Evolutionary conservation across 2,888 invertebrate genomes (phyloP).

Genomic region (Caenorhabditis sp.): DNA sequence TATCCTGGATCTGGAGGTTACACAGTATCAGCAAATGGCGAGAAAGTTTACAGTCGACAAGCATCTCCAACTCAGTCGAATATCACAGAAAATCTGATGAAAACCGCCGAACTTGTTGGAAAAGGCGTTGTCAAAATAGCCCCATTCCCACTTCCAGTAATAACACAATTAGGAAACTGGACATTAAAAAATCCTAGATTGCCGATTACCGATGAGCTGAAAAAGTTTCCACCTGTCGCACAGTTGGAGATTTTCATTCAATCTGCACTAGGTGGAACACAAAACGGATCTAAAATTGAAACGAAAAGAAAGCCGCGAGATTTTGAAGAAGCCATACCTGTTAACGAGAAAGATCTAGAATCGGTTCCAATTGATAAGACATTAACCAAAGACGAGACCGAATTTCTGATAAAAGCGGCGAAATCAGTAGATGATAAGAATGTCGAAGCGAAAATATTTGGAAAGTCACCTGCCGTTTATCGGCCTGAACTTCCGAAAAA

Average conservation of each 20-base stretch:
- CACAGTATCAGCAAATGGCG: constrained; percentile 39
- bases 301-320: constrained; percentile 8
- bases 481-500: constrained; percentile 46
- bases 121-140: constrained; percentile 38
- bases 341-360: background rate
- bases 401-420: constrained; percentile 63
- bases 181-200: constrained; percentile 20
- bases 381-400: constrained; percentile 62
- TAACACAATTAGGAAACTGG: constrained; percentile 29
- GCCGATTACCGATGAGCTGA: constrained; percentile 29
- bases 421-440: constrained; percentile 57
- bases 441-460: constrained; percentile 30
- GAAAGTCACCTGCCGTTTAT: constrained; percentile 27
- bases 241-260: constrained; percentile 25
- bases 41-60: constrained; percentile 24
- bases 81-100: constrained; percentile 28
- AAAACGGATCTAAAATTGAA: background rate
- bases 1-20: constrained; percentile 58
- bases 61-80: constrained; percentile 14
- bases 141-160: constrained; percentile 33
- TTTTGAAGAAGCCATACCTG: background rate
- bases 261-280: constrained; percentile 10
- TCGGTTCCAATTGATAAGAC: constrained; percentile 42
- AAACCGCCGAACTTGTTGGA: constrained; percentile 35
- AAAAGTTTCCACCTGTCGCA: constrained; percentile 15